Evolutionary conservation across 2,113 vertebrate genomes (phyloP), one percentile per base, ranked within the genome.

Genomic region (Sula dactylatra): DNA sequence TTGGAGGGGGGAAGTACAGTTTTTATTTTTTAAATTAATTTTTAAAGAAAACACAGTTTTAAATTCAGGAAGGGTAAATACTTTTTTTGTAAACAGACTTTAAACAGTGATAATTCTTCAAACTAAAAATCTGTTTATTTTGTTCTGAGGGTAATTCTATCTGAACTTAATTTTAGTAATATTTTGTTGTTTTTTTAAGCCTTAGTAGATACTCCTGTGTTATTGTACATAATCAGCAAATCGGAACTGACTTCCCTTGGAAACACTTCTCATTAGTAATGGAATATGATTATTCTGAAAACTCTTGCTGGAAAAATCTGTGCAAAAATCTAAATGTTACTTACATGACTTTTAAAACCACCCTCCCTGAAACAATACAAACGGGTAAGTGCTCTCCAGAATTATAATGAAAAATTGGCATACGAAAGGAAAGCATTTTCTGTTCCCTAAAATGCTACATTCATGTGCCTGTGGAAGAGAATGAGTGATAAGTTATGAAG

Each of bases 201-300:
- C 83, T 98, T 82, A 94, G 85, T 67, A 96, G 86, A 64, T 98
- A 95, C 79, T 97, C 98, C 89, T 99, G 99, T 88, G 18, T 98
- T 74, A 52, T 99, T 92, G 93, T 98, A 95, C 98, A 97, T 80
- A 98, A 98, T 96, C 98, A 98, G 73, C 97, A 99, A 62, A 98
- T 99, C 59, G 98, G 98, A 64, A 94, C 98, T 9, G 98, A 98
- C 97, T 99, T 99, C 79, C 99, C 99, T 27, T 99, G 99, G 99
- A 93, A 83, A 64, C 82, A 95, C 62, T 99, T 99, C 97, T 99
- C 98, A 47, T 91, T 99, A 80, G 98, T 99, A 80, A 92, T 99
- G 74, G 99, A 99, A 96, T 99, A 99, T 56, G 98, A 99, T 95
- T 98, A 97, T 65, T 97, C 97, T 54, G 98, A 98, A 92, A 98